A percentile compares a stretch with the other conserved stretches of the same genome.
phyloP scores from a whole-genome alignment of 2,113 vertebrate species.

The Aplodontia rufa region DNA sequence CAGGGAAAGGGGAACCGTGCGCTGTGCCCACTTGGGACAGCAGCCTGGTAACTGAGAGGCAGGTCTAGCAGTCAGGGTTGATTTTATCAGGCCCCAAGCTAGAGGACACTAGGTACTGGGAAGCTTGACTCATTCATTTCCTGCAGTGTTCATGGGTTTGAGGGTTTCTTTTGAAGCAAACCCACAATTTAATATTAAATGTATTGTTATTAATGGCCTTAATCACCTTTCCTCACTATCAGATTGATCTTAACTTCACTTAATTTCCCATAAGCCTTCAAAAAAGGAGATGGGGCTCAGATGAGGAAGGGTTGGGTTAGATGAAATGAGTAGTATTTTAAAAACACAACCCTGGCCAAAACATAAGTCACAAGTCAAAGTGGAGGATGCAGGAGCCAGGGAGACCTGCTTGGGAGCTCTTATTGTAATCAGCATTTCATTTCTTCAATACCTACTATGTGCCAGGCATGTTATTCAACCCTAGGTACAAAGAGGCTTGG shows the following conservation, averaged over 20 bases:
- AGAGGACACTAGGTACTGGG: conserved; percentile 9
- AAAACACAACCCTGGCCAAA: neutral
- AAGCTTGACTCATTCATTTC: conserved; percentile 73
- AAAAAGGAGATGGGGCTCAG: neutral
- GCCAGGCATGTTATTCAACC: neutral
- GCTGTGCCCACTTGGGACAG: neutral
- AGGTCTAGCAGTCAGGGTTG: neutral
- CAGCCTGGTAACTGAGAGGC: neutral
- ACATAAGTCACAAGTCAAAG: neutral
- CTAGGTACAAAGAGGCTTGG: neutral
- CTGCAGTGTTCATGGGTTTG: conserved; percentile 44
- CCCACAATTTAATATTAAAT: conserved; percentile 40
- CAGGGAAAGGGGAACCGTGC: too few species aligned
- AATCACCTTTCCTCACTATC: neutral
- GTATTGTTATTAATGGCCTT: conserved; percentile 18
- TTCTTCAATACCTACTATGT: neutral
- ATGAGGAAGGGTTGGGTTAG: neutral
- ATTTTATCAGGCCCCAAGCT: neutral
- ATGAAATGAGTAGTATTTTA: neutral
- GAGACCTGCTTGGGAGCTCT: neutral
- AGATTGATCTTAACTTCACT: neutral
- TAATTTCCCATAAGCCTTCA: neutral
- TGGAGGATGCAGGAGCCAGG: neutral
- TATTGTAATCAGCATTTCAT: neutral
- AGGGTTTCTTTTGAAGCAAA: conserved; percentile 49